A percentile compares a stretch with the other conserved stretches of the same genome.
These are phyloP conservation scores for Poecilia wingei DNA, from an alignment of 2,797 vertebrate genomes.

Conservation along the genomic window DNA sequence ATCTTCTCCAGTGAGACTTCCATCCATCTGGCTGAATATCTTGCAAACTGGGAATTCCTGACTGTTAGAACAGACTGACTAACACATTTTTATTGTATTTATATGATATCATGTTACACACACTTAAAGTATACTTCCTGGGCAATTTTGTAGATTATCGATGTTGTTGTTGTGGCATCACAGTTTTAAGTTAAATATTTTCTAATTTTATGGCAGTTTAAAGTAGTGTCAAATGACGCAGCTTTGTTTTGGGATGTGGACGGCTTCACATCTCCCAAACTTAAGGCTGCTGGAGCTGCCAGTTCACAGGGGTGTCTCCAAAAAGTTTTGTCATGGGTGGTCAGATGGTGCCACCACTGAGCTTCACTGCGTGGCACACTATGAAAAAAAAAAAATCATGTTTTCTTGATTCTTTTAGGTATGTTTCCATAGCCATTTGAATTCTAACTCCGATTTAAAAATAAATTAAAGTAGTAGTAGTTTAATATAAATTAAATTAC, in stretches of 20 bases:
- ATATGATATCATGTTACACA: not conserved
- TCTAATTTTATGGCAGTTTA: slow-evolving; percentile 27
- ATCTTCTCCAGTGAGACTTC: not conserved
- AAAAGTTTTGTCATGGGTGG: not conserved
- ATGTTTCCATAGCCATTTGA: not conserved
- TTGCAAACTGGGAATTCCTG: not conserved
- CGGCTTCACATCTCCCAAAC: slow-evolving; percentile 25
- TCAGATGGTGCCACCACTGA: not conserved
- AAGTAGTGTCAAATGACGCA: slow-evolving; percentile 17
- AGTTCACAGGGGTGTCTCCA: not conserved
- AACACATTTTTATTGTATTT: not conserved
- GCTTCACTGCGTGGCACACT: not conserved
- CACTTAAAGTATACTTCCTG: not conserved
- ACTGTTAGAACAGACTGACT: not conserved
- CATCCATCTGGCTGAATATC: not conserved
- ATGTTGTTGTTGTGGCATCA: not conserved
- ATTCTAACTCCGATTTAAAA: not conserved
- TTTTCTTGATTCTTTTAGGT: not conserved
- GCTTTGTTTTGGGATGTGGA: slow-evolving; percentile 26
- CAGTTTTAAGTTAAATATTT: slow-evolving; percentile 31
- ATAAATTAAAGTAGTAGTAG: not conserved
- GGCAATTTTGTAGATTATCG: not conserved
- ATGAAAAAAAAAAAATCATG: not conserved
- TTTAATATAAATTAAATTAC: not conserved
- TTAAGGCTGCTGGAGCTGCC: slow-evolving; percentile 20